phyloP scores from a whole-genome alignment of 2,113 vertebrate genomes.

The Scytalopus superciliaris region DNA sequence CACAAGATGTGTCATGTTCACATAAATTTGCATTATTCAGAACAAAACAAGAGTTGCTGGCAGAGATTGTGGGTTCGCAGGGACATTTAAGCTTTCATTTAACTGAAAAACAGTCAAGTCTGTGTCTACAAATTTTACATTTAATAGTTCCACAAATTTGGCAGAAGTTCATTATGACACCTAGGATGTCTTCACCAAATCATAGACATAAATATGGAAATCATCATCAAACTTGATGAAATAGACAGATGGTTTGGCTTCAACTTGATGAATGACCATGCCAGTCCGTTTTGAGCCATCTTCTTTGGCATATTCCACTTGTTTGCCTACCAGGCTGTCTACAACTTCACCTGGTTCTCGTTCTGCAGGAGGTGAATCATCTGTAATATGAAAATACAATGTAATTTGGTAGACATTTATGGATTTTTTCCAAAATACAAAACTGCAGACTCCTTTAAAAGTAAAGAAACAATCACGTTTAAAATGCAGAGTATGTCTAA shows the following conservation, averaged over 20 bases:
- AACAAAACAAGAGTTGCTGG: constrained; percentile 80
- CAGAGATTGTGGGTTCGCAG: constrained; percentile 84
- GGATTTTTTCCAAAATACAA: not conserved
- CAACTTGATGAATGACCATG: constrained; percentile 99
- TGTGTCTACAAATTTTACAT: constrained; percentile 84
- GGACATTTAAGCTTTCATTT: constrained; percentile 81
- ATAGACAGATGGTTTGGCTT: constrained; percentile 98
- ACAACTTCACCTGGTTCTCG: constrained; percentile 96
- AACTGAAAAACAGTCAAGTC: constrained; percentile 80
- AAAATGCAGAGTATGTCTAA: not conserved
- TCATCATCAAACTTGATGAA: constrained; percentile 99
- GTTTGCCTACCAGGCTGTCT: constrained; percentile 97
- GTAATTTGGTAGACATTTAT: not conserved
- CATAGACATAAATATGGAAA: constrained; percentile 99
- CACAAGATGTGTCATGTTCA: constrained; percentile 68
- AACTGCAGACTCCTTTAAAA: not conserved
- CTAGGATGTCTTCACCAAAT: constrained; percentile 97
- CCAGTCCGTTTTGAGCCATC: constrained; percentile 96
- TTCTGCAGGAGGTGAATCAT: constrained; percentile 93
- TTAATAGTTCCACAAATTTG: constrained; percentile 85
- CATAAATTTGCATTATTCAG: constrained; percentile 70
- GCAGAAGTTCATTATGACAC: constrained; percentile 74
- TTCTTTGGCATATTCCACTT: constrained; percentile 99
- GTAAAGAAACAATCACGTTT: not conserved
- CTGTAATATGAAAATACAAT: constrained; percentile 64